Percentiles rank a stretch among this genome's conserved stretches.
Conservation (phyloP, 2,888 invertebrate species). For the Heliconius sara region DNA sequence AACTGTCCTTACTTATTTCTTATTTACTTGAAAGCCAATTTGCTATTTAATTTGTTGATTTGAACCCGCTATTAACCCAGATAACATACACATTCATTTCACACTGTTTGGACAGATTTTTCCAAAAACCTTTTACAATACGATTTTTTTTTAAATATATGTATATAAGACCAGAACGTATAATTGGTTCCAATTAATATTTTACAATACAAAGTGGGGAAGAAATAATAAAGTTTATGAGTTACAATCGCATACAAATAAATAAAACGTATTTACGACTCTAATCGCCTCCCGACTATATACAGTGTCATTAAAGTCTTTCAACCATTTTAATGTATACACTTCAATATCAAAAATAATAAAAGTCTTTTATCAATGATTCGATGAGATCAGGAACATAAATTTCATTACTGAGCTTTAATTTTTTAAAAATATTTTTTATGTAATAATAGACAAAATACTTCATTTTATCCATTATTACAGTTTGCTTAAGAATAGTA, state of each 20-base stretch:
- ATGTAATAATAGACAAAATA: too few species aligned
- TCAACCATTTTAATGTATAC: conserved; percentile 18
- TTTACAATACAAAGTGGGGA: conserved; percentile 28
- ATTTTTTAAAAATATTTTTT: background rate
- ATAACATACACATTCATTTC: too few species aligned
- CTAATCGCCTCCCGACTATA: conserved; percentile 30
- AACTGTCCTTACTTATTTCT: too few species aligned
- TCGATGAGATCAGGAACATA: background rate
- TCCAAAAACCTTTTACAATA: background rate
- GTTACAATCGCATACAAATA: conserved; percentile 33
- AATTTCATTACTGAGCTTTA: background rate
- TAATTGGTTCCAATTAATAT: conserved; percentile 27
- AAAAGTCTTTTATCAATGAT: conserved; percentile 17
- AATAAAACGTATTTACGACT: conserved; percentile 39
- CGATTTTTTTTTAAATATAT: background rate
- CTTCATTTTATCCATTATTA: too few species aligned
- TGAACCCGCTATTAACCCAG: too few species aligned
- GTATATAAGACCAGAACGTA: background rate
- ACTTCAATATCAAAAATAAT: conserved; percentile 2
- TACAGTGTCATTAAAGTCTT: conserved; percentile 24
- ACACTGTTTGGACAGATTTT: too few species aligned
- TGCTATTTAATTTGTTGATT: too few species aligned
- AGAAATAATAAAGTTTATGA: conserved; percentile 31
- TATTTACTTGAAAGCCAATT: too few species aligned
- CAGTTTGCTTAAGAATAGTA: too few species aligned